Evolutionary conservation across 2,888 invertebrate genomes (phyloP).

Genomic region (Invenusta paracnida): DNA sequence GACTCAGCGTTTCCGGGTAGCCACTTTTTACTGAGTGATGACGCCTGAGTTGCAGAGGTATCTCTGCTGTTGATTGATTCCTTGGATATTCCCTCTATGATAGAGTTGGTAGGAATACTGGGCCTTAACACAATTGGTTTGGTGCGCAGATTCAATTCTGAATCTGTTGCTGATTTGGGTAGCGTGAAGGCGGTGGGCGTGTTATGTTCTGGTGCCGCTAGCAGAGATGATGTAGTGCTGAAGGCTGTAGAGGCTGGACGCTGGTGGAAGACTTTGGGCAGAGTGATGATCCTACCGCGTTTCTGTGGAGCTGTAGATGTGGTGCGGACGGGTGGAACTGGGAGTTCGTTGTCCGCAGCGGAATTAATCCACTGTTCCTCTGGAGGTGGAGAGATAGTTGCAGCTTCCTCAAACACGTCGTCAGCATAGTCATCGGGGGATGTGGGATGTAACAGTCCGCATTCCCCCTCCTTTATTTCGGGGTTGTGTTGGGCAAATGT

Average conservation of each 20-base stretch:
- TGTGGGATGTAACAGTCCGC: not conserved
- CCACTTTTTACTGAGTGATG: not conserved
- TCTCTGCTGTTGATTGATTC: no score
- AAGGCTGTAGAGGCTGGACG: not conserved
- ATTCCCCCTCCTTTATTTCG: not conserved
- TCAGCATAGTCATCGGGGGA: no score
- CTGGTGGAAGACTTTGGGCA: slow-evolving; percentile 1
- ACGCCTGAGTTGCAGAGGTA: not conserved
- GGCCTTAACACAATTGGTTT: not conserved
- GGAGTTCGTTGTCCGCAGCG: not conserved
- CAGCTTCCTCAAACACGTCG: not conserved
- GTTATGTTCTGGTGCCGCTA: not conserved
- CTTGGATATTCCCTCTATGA: no score
- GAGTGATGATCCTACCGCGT: not conserved
- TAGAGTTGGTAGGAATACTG: not conserved
- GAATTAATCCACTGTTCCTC: not conserved
- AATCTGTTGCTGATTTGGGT: slow-evolving; percentile 5
- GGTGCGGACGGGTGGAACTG: not conserved
- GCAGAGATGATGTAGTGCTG: not conserved
- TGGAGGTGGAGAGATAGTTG: not conserved
- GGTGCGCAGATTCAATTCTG: not conserved
- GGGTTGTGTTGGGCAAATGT: not conserved
- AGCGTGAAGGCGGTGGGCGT: no score
- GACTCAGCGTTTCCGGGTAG: not conserved
- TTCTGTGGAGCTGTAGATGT: not conserved